Percentiles rank a stretch among this genome's conserved stretches.
Evolutionary conservation across 35 echinoderm and acorn worm species (phyloP).

Genomic region (Anneissia japonica): DNA sequence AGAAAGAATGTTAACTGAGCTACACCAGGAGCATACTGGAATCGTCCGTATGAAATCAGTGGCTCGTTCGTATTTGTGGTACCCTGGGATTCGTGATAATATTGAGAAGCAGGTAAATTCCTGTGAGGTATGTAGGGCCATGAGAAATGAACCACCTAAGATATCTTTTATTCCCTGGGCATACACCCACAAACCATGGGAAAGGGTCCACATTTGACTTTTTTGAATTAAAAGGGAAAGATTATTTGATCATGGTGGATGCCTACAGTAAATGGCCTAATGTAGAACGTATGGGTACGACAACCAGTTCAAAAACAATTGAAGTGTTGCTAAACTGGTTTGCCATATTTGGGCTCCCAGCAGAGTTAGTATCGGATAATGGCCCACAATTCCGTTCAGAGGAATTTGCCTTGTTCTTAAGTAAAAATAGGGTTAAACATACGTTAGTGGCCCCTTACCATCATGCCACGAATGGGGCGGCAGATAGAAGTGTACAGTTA

Average conservation of each 20-base stretch:
- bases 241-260: neutral
- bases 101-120: constrained; percentile 37
- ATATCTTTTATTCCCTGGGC: constrained; percentile 50
- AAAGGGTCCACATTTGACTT: constrained; percentile 54
- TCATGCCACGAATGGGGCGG: constrained; percentile 44
- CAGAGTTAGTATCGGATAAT: constrained; percentile 15
- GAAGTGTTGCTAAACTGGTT: constrained; percentile 10
- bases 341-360: constrained; percentile 12
- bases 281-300: constrained; percentile 29
- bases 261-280: constrained; percentile 49
- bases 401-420: constrained; percentile 41
- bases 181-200: constrained; percentile 6
- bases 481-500: constrained; percentile 52
- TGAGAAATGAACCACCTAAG: constrained; percentile 32
- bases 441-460: constrained; percentile 36
- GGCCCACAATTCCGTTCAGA: constrained; percentile 25
- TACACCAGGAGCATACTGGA: constrained; percentile 44
- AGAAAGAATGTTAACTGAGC: constrained; percentile 10
- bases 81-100: constrained; percentile 28
- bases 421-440: constrained; percentile 22
- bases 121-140: constrained; percentile 32
- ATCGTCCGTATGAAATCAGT: constrained; percentile 53
- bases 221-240: constrained; percentile 20
- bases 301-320: constrained; percentile 31
- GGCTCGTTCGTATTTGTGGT: constrained; percentile 50